Conservation (phyloP, 1,140 invertebrate genomes). For the Conus betulinus region DNA sequence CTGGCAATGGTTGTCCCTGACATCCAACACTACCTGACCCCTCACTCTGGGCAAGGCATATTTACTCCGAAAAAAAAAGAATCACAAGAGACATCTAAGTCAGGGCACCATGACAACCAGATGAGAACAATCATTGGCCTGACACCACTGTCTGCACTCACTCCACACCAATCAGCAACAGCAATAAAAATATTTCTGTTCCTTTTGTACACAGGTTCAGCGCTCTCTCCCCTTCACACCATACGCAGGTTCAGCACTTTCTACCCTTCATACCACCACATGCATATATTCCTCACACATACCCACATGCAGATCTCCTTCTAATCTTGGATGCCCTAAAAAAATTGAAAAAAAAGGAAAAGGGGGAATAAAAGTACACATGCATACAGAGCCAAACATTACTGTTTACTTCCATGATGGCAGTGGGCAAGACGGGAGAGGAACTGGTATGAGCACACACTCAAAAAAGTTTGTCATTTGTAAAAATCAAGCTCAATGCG, state of each 20-base stretch:
- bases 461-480: background rate
- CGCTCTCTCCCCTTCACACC: background rate
- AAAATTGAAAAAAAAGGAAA: no score
- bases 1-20: constrained; percentile 18
- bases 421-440: background rate
- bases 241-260: background rate
- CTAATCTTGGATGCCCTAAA: no score
- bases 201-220: background rate
- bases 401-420: background rate
- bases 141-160: background rate
- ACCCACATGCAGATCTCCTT: no score
- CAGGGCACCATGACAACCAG: background rate
- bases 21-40: background rate
- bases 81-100: background rate
- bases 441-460: background rate
- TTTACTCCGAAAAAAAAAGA: background rate
- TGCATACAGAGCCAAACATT: background rate
- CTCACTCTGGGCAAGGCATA: background rate
- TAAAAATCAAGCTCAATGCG: background rate
- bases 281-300: background rate
- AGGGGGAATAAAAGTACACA: no score
- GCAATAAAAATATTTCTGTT: constrained; percentile 10
- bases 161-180: background rate
- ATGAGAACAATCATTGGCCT: background rate
- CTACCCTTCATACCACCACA: background rate